phyloP scores from a whole-genome alignment of 2,113 vertebrate genomes.

The Grammomys surdaster region DNA sequence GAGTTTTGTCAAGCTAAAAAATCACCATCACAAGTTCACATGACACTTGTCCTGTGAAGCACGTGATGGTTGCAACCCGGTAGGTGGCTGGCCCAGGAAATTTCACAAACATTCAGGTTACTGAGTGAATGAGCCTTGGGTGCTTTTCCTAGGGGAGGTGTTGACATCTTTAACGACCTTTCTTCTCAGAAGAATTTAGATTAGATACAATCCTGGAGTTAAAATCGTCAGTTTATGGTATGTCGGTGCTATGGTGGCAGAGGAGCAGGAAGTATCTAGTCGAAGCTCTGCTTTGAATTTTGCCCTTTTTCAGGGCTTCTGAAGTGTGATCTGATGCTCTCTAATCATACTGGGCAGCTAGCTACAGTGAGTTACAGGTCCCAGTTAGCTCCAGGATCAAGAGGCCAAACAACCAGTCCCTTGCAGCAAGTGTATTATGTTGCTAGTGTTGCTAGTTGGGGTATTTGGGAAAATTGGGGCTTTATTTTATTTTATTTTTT shows the following conservation, averaged over 20 bases:
- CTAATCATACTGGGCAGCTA: background rate
- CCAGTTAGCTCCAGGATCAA: background rate
- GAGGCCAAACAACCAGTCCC: background rate
- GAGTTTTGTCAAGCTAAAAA: conserved; percentile 42
- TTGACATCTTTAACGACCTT: background rate
- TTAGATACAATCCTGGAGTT: background rate
- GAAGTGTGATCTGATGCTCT: background rate
- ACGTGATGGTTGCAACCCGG: background rate
- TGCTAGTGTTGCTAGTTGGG: background rate
- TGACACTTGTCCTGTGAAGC: conserved; percentile 29
- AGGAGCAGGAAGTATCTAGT: background rate
- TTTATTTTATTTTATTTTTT: background rate
- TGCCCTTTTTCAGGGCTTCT: background rate
- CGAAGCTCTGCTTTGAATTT: background rate
- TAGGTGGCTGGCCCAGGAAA: background rate
- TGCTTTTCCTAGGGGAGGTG: background rate
- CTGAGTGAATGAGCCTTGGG: background rate
- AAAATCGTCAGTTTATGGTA: background rate
- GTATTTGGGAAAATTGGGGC: background rate
- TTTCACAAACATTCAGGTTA: background rate
- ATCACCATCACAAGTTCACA: background rate
- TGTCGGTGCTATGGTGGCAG: background rate
- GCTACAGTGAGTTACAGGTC: background rate
- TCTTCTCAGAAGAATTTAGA: conserved; percentile 43
- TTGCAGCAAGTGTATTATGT: background rate